Conservation (phyloP, 1,140 invertebrate species). For the Notospermus geniculatus region DNA sequence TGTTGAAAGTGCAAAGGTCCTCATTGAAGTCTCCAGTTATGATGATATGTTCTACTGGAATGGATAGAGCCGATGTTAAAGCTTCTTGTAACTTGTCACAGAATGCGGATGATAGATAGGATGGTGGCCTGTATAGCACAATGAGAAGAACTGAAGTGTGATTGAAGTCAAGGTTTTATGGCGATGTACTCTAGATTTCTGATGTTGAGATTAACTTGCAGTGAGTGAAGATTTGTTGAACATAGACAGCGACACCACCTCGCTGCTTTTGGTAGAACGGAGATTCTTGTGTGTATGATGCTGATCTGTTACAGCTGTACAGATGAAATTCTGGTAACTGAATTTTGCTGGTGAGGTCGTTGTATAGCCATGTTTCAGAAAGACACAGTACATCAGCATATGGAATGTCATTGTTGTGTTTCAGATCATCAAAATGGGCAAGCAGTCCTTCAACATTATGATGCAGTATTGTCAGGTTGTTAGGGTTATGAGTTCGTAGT, state of each 20-base stretch:
- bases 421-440: slow-evolving; percentile 10
- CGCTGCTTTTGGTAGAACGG: background rate
- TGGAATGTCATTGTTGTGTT: background rate
- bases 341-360: background rate
- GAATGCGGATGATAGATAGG: slow-evolving; percentile 8
- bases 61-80: background rate
- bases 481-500: background rate
- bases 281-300: background rate
- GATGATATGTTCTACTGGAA: background rate
- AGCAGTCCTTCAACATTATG: slow-evolving; percentile 13
- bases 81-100: background rate
- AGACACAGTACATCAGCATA: background rate
- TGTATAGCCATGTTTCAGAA: slow-evolving; percentile 2
- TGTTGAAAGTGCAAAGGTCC: background rate
- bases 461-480: slow-evolving; percentile 11
- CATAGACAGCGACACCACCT: background rate
- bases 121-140: slow-evolving; percentile 18
- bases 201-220: background rate
- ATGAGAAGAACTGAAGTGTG: background rate
- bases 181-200: slow-evolving; percentile 9
- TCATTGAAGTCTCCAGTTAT: slow-evolving; percentile 23
- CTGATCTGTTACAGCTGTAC: background rate
- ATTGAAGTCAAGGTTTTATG: background rate
- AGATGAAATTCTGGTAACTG: background rate
- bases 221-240: background rate